Base-by-base conservation (phyloP, 2,113 vertebrate species). In the Ploceus nigricollis region DNA sequence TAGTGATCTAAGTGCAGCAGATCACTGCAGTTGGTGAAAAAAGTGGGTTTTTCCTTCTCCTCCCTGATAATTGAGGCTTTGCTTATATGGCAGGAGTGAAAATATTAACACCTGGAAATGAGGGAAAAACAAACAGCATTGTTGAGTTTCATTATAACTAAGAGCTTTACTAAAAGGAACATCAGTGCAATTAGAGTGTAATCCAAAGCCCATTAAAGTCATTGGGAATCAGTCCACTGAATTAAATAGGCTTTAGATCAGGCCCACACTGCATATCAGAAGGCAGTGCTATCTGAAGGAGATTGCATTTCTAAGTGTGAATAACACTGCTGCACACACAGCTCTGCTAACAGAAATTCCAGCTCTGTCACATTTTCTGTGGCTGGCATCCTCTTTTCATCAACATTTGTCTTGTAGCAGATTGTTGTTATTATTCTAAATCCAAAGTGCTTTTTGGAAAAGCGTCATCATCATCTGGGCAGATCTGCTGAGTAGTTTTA, bases 181-280 rank as follows among this genome's bases (percentile, higher is more conserved):
- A 92, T 90, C 85, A 88, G 86, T 84, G 91, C 79, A 96, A 95
- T 95, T 96, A 95, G 72, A 69, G 54, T 39, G 57, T 90, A 92
- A 95, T 97, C 94, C 95, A 96, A 85, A 94, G 68, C 88, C 93
- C 72, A 89, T 96, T 94, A 94, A 97, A 96, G 72, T 93, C 69
- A 71, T 71, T 82, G 88, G 93, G 92, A 96, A 86, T 70, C 82
- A 83, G 93, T 92, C 76, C 92, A 94, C 77, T 78, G 44, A 93
- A 84, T 93, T 83, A 88, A 95, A 77, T 5, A 86, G 69, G 54
- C 76, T 96, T 96, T 95, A 89, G 94, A 93, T 90, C 88, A 92
- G 79, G 76, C 93, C 42, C 75, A 80, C 54, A n/a, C 17, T 82
- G 42, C 51, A 63, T 54, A 77, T 90, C 44, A 71, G 60, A 85